Percentiles rank a stretch among this genome's conserved stretches.
phyloP scores from a whole-genome alignment of 2,888 invertebrate genomes.

The Aporophyla nigra region DNA sequence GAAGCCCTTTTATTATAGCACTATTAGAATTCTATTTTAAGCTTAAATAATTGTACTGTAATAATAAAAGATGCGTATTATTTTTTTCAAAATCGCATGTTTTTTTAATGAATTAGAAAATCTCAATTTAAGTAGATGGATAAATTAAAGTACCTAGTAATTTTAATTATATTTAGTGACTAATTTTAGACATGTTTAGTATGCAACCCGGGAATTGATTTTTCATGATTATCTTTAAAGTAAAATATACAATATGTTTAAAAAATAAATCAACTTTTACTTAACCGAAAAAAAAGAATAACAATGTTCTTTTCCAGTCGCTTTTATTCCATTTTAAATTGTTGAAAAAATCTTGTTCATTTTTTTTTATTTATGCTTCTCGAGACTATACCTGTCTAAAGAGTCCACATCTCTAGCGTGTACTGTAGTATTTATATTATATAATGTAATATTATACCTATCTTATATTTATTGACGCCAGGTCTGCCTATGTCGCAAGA shows the following conservation, averaged over 20 bases:
- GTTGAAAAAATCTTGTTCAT: neutral
- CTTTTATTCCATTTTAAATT: neutral
- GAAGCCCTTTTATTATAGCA: constrained; percentile 34
- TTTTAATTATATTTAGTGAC: constrained; percentile 30
- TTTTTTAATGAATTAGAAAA: constrained; percentile 40
- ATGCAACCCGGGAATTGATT: constrained; percentile 3
- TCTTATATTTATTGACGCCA: constrained; percentile 30
- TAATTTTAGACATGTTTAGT: constrained; percentile 47
- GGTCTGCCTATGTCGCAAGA: constrained; percentile 22
- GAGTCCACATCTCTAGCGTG: constrained; percentile 26
- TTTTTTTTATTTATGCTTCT: neutral
- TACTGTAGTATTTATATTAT: constrained; percentile 60
- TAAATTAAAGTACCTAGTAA: constrained; percentile 58
- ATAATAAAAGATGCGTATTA: constrained; percentile 59
- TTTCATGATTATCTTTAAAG: neutral
- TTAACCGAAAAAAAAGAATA: neutral
- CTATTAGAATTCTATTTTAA: constrained; percentile 38
- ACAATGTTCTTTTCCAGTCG: neutral
- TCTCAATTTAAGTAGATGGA: constrained; percentile 47
- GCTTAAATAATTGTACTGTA: constrained; percentile 53
- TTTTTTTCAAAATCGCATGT: constrained; percentile 61
- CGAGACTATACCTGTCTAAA: constrained; percentile 47
- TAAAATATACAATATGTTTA: neutral
- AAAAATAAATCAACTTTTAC: neutral
- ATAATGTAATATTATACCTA: constrained; percentile 42